These are phyloP conservation scores for Frankliniella fusca DNA, from an alignment of 2,888 invertebrate genomes.

Conservation along the genomic window DNA sequence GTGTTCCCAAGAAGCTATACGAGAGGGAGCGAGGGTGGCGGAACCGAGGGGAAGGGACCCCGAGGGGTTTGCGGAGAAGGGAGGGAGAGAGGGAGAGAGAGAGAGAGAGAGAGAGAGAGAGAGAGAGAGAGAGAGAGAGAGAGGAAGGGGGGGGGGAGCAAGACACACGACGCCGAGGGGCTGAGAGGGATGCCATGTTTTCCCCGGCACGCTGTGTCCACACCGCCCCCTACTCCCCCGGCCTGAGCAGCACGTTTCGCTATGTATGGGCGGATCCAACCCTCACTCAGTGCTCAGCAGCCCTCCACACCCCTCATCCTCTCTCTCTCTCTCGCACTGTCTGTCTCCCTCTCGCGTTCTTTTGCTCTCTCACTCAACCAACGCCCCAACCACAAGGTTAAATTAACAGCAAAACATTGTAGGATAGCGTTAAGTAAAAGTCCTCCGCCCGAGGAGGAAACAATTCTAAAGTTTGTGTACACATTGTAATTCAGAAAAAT, in stretches of 20 bases:
- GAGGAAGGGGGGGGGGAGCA: neutral
- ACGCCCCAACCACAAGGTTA: neutral
- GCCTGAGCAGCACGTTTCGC: too few relatives aligned
- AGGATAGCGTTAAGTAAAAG: too few relatives aligned
- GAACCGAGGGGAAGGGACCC: neutral
- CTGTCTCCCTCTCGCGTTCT: neutral
- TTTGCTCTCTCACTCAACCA: neutral
- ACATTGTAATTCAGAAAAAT: too few relatives aligned
- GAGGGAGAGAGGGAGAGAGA: neutral
- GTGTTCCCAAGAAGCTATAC: conserved; percentile 8
- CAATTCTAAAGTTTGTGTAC: too few relatives aligned
- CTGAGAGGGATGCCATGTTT: conserved; percentile 13
- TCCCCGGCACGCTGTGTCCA: conserved; percentile 1
- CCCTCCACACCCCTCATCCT: neutral
- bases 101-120: neutral
- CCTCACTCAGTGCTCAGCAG: neutral
- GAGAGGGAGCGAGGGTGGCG: neutral
- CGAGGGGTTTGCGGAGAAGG: neutral
- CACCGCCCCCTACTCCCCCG: neutral
- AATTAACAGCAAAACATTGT: too few relatives aligned
- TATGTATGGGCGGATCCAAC: neutral
- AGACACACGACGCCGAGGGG: neutral
- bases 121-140: neutral
- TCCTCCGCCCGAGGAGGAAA: too few relatives aligned
- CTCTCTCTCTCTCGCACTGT: neutral